Conservation (phyloP, 1,140 invertebrate genomes). For the Macrostomum lignano region DNA sequence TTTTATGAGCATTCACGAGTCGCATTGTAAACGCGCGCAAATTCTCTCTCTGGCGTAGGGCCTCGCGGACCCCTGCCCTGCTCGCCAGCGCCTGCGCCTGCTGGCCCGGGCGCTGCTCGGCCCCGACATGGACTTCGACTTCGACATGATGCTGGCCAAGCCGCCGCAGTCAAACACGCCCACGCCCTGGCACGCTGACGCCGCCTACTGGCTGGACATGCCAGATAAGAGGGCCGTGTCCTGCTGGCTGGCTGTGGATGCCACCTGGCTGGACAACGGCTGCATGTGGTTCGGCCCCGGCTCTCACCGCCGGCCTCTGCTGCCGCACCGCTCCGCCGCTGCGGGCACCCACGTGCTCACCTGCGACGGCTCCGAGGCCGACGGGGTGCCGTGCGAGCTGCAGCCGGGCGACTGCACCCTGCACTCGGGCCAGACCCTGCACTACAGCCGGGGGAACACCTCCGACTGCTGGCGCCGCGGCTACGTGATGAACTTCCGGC, state of each 20-base stretch:
- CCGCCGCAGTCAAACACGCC: conserved; percentile 5
- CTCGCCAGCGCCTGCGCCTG: too few species aligned
- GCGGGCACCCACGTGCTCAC: not conserved
- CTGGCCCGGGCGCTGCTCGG: too few species aligned
- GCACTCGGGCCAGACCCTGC: not conserved
- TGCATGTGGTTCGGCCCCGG: conserved; percentile 1
- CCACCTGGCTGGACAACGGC: not conserved
- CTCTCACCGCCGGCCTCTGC: not conserved
- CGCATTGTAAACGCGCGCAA: too few species aligned
- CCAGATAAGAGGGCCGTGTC: conserved; percentile 5
- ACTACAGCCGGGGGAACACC: too few species aligned
- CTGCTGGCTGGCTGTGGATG: conserved; percentile 4
- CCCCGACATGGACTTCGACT: too few species aligned
- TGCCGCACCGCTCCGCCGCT: not conserved
- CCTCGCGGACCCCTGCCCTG: too few species aligned
- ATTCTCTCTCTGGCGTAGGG: too few species aligned
- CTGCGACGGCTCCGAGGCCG: not conserved
- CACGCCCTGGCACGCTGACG: conserved; percentile 7
- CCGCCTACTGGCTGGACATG: conserved; percentile 7
- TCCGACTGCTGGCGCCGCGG: too few species aligned
- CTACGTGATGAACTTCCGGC: too few species aligned
- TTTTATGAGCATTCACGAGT: too few species aligned
- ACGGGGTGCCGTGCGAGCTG: not conserved
- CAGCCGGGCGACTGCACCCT: not conserved
- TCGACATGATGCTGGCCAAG: too few species aligned